Conservation (phyloP, 2,888 invertebrate species). For the Dermolepida albohirtum region DNA sequence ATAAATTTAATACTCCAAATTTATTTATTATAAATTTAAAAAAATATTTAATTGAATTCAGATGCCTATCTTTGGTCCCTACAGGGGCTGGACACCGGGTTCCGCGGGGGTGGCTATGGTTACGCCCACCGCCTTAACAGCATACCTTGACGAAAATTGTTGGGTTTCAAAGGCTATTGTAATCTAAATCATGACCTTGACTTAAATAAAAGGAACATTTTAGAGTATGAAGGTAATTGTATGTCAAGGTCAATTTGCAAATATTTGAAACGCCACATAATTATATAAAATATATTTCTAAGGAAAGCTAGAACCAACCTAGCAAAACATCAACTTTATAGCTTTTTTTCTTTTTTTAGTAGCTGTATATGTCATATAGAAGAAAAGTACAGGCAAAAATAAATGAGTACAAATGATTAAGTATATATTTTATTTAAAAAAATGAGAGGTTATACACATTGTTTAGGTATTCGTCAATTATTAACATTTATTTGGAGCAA, state of each 20-base stretch:
- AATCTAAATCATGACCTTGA: neutral
- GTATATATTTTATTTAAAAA: constrained; percentile 4
- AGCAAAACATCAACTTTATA: neutral
- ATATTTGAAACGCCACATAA: too few relatives aligned
- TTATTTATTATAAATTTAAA: neutral
- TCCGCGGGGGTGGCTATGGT: constrained; percentile 63
- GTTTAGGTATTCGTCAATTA: too few relatives aligned
- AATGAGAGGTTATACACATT: neutral
- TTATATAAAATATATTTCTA: too few relatives aligned
- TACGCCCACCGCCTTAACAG: constrained; percentile 63
- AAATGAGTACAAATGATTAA: too few relatives aligned
- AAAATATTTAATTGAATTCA: constrained; percentile 22
- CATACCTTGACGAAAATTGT: constrained; percentile 48
- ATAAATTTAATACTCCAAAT: neutral
- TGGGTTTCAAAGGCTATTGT: constrained; percentile 12
- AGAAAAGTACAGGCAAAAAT: neutral
- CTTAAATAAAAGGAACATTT: neutral
- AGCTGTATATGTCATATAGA: neutral
- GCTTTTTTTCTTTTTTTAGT: neutral
- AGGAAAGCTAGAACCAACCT: neutral
- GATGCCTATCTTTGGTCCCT: constrained; percentile 40
- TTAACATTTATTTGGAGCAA: too few relatives aligned
- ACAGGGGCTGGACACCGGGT: constrained; percentile 60
- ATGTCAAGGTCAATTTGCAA: too few relatives aligned
- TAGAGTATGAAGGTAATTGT: too few relatives aligned